phyloP scores from a whole-genome alignment of 2,113 vertebrate species.

The Tragelaphus buxtoni region DNA sequence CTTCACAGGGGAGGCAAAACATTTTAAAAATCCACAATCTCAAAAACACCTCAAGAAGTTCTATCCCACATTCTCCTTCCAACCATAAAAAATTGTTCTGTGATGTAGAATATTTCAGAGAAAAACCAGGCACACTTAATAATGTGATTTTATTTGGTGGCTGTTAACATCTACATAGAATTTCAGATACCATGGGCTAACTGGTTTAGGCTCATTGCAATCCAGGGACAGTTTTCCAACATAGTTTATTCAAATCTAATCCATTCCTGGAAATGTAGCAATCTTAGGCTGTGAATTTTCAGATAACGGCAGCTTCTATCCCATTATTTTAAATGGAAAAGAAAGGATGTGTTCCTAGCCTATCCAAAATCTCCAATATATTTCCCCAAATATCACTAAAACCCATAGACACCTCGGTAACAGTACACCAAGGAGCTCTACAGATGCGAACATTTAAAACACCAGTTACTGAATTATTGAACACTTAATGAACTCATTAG shows the following conservation, averaged over 20 bases:
- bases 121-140: neutral
- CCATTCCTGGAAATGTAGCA: neutral
- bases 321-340: slow-evolving; percentile 17
- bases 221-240: neutral
- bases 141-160: neutral
- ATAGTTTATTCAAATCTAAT: neutral
- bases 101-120: neutral
- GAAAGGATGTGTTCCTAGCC: neutral
- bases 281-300: neutral
- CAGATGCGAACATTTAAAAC: slow-evolving; percentile 7
- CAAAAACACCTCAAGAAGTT: neutral
- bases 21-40: neutral
- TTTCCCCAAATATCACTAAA: slow-evolving; percentile 27
- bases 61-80: neutral
- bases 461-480: slow-evolving; percentile 45
- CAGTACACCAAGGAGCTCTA: neutral
- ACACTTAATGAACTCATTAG: slow-evolving; percentile 1
- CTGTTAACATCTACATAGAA: neutral
- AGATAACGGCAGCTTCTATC: neutral
- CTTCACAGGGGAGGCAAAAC: neutral
- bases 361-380: neutral
- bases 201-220: neutral
- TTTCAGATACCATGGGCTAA: neutral
- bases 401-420: neutral
- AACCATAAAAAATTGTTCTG: neutral